phyloP scores from a whole-genome alignment of 92 coral and sea anemone genomes.

The Palythoa heliodiscus region DNA sequence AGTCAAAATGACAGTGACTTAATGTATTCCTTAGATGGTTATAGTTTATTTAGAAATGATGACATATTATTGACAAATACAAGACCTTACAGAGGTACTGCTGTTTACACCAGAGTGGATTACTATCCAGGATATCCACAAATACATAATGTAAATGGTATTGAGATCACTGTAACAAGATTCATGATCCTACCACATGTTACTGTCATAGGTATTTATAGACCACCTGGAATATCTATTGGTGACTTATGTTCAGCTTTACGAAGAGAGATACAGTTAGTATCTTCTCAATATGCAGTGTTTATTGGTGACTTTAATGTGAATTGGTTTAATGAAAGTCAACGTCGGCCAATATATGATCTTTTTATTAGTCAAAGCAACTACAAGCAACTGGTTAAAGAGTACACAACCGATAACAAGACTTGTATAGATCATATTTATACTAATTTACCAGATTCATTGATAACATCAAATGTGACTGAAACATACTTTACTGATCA shows the following conservation, averaged over 20 bases:
- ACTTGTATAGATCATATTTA: constrained; percentile 4
- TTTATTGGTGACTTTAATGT: too few relatives aligned
- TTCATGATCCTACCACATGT: constrained; percentile 7
- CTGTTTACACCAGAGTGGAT: constrained; percentile 8
- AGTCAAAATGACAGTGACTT: too few relatives aligned
- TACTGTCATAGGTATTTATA: constrained; percentile 5
- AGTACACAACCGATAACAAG: constrained; percentile 7
- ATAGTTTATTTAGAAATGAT: too few relatives aligned
- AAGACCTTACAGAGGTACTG: constrained; percentile 8
- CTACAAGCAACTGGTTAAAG: constrained; percentile 7
- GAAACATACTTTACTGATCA: constrained; percentile 6
- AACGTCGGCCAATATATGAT: not conserved
- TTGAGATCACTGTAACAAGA: constrained; percentile 7
- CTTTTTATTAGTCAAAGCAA: constrained; percentile 16
- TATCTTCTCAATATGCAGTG: constrained; percentile 5
- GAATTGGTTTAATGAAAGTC: constrained; percentile 11
- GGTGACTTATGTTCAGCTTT: not conserved
- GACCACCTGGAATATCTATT: constrained; percentile 5
- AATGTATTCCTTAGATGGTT: too few relatives aligned
- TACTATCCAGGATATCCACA: constrained; percentile 7
- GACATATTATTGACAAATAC: not conserved
- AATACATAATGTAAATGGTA: constrained; percentile 4
- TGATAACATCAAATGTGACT: constrained; percentile 3
- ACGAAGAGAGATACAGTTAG: constrained; percentile 4
- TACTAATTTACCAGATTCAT: constrained; percentile 2